Base-by-base conservation (phyloP, 2,797 vertebrate species). In the Manis javanica region DNA sequence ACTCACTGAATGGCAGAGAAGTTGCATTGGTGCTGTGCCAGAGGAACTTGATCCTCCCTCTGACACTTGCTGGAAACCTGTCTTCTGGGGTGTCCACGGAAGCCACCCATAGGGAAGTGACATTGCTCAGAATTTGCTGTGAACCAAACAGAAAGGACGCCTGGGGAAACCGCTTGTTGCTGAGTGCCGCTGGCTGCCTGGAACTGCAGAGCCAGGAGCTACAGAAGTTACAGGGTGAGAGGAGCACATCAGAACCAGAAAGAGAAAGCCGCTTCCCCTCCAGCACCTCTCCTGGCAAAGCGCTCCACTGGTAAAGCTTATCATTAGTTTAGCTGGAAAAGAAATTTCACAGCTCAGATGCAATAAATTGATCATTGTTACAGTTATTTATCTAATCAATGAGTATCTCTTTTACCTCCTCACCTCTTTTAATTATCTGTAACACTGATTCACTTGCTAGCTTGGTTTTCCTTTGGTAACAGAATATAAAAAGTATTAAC, bases 301-400 rank as follows among this genome's bases (percentile, higher is more conserved):
- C 3, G 2, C 6, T 42, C 34, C 66, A 15, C 3, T 19, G 29
- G 2, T n/a, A 74, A 87, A 87, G 5, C 16, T 61, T 61, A 13
- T 29, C 13, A 5, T 26, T 10, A 85, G 34, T 55, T 75, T 26
- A 66, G 6, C 51, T 85, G 49, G 11, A 9, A 69, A 66, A 79
- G 34, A 71, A 87, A 61, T 29, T 10, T 29, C 18, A 46, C 26
- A 53, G 31, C 29, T 46, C 31, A 90, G 59, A 87, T 5, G 7
- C 42, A 87, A 68, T 74, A 49, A 7, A 39, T 16, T 68, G n/a
- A 53, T 55, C n/a, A 88, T 5, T 55, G 10, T 31, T 42, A 9
- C 12, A 79, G 59, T 29, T 39, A 75, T 57, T 94, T 84, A 59
- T 53, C 34, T 95, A 64, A 94, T 51, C 55, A 92, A 6, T 55